Evolutionary conservation across 1,140 invertebrate species (phyloP), one percentile per base, ranked within the genome.

Genomic region (Aphis craccivora): DNA sequence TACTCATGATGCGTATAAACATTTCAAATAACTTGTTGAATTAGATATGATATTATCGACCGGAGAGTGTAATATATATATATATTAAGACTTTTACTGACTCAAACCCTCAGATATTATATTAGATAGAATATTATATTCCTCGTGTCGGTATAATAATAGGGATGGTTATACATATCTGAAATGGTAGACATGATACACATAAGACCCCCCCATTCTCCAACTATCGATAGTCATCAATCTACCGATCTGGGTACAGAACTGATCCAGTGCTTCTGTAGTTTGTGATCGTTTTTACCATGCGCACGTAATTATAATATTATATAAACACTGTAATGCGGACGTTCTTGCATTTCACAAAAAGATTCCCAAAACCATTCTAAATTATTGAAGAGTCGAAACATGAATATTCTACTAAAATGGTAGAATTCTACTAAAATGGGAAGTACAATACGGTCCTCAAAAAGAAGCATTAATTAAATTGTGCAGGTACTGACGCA

Each of bases 11-110:
- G 30, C 14, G 30, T 76, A 43, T n/a, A 40, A 40, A 48, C 86
- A 20, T 48, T 51, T 88, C 14, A 23, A 76, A 45, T 35, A 40
- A 91, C 55, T 67, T 81, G 55, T 76, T 91, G 90, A 91, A 91
- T 91, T 81, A 91, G 67, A 91, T 81, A 91, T 91, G 90, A 91
- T 91, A 60, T 60, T 40, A 51, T 48, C 43, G 30, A 23, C 5
- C 23, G 43, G 60, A 2, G 43, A 45, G 90, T n/a, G 40, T n/a
- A 67, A 30, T 67, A 25, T 76, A n/a, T 76, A 76, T 76, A 18
- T n/a, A n/a, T n/a, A 67, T n/a, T 18, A 67, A n/a, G 30, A 67
- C 60, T 67, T n/a, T 67, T 30, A n/a, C 60, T 67, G 45, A 14
- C 45, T 45, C 30, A 14, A 76, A 76, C 60, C 60, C 60, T 76